Evolutionary conservation across 2,113 vertebrate genomes (phyloP).

Genomic region (Ageneiosus marmoratus): DNA sequence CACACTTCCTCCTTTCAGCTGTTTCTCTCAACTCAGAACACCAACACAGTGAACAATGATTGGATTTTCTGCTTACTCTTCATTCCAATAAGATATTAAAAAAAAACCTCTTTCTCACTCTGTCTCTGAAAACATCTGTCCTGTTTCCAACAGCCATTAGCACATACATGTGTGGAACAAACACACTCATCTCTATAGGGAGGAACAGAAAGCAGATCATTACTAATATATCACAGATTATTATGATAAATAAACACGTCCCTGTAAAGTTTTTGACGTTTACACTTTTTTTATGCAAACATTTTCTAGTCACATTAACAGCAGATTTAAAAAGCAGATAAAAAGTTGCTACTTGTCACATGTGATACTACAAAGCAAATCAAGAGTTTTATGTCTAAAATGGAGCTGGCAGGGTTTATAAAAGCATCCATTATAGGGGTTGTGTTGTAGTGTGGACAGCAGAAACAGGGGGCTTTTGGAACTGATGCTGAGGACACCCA

Average conservation of each 20-base stretch:
- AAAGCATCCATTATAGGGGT: no score
- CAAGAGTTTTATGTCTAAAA: no score
- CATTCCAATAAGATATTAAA: not conserved
- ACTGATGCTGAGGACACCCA: no score
- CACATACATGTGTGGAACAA: not conserved
- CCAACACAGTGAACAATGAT: conserved; percentile 6
- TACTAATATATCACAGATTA: not conserved
- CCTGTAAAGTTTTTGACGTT: not conserved
- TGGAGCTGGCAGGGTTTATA: no score
- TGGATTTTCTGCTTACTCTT: conserved; percentile 14
- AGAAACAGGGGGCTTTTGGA: no score
- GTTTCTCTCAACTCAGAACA: not conserved
- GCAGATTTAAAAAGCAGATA: not conserved
- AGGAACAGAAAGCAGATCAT: conserved; percentile 10
- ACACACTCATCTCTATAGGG: not conserved
- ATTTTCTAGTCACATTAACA: not conserved
- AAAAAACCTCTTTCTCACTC: not conserved
- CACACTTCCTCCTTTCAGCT: not conserved
- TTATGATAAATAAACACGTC: not conserved
- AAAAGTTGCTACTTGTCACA: not conserved
- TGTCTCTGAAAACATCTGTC: not conserved
- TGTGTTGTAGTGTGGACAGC: no score
- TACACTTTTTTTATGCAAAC: not conserved
- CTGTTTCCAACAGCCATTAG: conserved; percentile 4
- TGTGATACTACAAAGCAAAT: no score